These are phyloP conservation scores for Aporrectodea caliginosa DNA, from an alignment of 1,140 invertebrate genomes.

Conservation along the genomic window DNA sequence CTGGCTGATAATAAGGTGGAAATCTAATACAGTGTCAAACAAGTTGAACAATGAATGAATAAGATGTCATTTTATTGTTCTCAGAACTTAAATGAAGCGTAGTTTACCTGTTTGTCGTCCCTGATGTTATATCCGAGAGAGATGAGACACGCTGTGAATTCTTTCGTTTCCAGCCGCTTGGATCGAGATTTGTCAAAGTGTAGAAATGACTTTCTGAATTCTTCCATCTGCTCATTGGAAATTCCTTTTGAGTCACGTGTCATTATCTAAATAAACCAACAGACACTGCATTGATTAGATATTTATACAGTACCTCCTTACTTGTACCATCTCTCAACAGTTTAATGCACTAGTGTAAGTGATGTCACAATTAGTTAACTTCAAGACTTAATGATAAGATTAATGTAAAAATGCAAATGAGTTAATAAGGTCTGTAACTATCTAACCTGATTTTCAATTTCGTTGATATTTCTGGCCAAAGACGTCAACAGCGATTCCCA, in stretches of 20 bases:
- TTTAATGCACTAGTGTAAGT: neutral
- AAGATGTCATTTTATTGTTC: too few relatives aligned
- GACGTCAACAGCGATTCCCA: slow-evolving; percentile 98
- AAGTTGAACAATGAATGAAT: too few relatives aligned
- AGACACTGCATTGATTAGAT: neutral
- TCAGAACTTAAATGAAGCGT: too few relatives aligned
- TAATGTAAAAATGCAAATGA: neutral
- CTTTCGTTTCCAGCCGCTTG: slow-evolving; percentile 87
- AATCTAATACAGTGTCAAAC: too few relatives aligned
- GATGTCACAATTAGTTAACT: neutral
- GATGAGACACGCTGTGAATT: slow-evolving; percentile 97
- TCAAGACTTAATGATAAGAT: neutral
- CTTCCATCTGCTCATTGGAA: slow-evolving; percentile 92
- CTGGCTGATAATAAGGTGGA: too few relatives aligned
- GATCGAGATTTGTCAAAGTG: slow-evolving; percentile 99
- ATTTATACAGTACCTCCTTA: neutral
- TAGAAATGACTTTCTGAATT: slow-evolving; percentile 96
- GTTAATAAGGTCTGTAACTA: neutral
- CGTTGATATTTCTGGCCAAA: slow-evolving; percentile 98
- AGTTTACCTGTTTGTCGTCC: slow-evolving; percentile 22
- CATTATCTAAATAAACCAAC: slow-evolving; percentile 69
- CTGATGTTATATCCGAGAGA: slow-evolving; percentile 71
- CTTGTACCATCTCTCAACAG: neutral
- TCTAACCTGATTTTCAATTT: slow-evolving; percentile 81
- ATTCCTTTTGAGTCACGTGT: slow-evolving; percentile 95